Base-by-base conservation (phyloP, 2,888 invertebrate genomes). In the Dione vanillae region DNA sequence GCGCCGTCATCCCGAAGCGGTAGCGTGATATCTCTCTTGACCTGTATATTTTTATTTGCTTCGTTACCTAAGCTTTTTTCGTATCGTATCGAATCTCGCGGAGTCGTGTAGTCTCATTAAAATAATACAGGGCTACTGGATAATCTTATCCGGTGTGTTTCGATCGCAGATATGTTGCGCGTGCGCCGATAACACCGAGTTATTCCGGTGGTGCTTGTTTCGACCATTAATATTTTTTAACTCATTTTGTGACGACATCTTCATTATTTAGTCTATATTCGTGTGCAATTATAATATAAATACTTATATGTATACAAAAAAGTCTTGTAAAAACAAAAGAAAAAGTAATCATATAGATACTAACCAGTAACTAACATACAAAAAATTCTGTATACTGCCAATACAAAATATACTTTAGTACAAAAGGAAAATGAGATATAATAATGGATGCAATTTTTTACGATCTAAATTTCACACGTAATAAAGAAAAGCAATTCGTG, bases 21-120 rank as follows among this genome's bases (percentile, higher is more conserved):
- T 80, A 81, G 87, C 79, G 85, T 89, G 89, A 91, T 90, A 91
- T 91, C 89, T 91, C 85, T 90, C 84, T 92, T 91, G 90, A 91
- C 89, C 90, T 80, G 89, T 85, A 85, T 83, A 85, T 86, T 91
- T 89, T 91, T 90, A 88, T 91, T 90, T 82, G 79, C 85, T 87
- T 92, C 90, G 90, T 91, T 92, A 90, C 90, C 90, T 91, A 90
- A 91, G 90, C 86, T 86, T 89, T 69, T 86, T 83, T 86, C 84
- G 87, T 93, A 93, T 93, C 93, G 89, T 83, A 85, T 86, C 82
- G 89, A 85, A 93, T 92, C 93, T 91, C 86, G 82, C 77, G 81
- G 86, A 92, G 89, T 92, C 91, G 92, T 91, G 92, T 92, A 91
- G 92, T 91, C 93, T 93, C 93, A 93, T 93, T 93, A 93, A 93